Evolutionary conservation across 2,113 vertebrate genomes (phyloP).

Genomic region (Catagonus wagneri): DNA sequence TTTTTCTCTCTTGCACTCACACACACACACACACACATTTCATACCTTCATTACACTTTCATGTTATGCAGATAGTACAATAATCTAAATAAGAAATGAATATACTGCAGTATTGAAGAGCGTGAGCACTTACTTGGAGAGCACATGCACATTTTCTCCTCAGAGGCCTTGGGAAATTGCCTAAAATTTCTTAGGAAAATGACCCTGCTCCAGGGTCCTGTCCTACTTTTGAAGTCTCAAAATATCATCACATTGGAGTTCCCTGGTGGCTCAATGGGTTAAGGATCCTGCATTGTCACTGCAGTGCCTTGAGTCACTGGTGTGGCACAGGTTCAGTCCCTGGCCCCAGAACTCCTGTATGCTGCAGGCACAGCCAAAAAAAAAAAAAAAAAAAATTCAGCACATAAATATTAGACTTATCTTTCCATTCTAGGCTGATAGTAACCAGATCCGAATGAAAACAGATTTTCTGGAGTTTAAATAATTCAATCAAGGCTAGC

Average conservation of each 20-base stretch:
- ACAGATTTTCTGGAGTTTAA: not conserved
- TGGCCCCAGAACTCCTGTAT: too few species aligned
- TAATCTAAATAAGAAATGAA: not conserved
- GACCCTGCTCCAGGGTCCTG: not conserved
- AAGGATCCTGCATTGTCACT: too few species aligned
- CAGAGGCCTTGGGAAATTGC: not conserved
- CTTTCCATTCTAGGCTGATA: not conserved
- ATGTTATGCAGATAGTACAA: not conserved
- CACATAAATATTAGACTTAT: not conserved
- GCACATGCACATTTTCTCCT: not conserved
- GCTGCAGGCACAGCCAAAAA: too few species aligned
- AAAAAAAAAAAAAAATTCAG: too few species aligned
- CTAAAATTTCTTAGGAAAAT: not conserved
- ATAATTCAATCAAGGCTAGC: not conserved
- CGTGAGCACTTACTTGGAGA: not conserved
- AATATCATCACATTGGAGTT: not conserved
- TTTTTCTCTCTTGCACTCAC: not conserved
- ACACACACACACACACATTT: not conserved
- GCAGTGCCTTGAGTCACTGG: too few species aligned
- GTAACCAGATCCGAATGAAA: slow-evolving; percentile 29
- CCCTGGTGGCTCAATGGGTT: too few species aligned
- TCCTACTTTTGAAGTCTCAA: not conserved
- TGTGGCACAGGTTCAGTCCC: too few species aligned
- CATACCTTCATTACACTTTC: not conserved
- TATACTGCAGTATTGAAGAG: not conserved